Percentiles rank a stretch among this genome's conserved stretches.
phyloP scores from a whole-genome alignment of 2,797 vertebrate species.

The Martes flavigula region DNA sequence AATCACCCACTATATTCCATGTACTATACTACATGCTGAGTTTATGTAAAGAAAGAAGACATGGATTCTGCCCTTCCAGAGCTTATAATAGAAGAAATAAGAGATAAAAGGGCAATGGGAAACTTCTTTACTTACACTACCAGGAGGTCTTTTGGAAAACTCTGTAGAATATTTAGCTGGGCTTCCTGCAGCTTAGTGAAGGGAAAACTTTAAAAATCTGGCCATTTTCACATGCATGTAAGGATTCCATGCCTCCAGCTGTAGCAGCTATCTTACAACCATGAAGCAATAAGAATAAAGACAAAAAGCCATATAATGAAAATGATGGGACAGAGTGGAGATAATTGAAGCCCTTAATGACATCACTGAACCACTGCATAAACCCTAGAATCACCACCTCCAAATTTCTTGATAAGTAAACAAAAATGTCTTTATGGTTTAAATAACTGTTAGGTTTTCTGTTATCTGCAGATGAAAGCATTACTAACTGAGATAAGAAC shows the following conservation, averaged over 20 bases:
- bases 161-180: conserved; percentile 27
- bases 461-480: not conserved
- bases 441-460: not conserved
- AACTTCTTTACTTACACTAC: not conserved
- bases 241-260: not conserved
- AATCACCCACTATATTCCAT: not conserved
- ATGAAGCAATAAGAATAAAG: conserved; percentile 18
- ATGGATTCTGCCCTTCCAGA: not conserved
- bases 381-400: not conserved
- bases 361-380: not conserved
- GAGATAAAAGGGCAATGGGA: not conserved
- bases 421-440: not conserved
- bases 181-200: not conserved
- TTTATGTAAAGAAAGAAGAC: not conserved
- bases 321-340: not conserved
- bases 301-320: not conserved
- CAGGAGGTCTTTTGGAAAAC: conserved; percentile 10
- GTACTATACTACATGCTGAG: not conserved
- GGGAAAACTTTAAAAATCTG: not conserved
- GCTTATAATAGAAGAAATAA: not conserved
- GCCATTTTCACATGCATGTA: not conserved
- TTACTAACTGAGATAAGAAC: not conserved
- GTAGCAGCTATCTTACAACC: not conserved
- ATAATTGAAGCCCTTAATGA: not conserved
- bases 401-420: conserved; percentile 32